Evolutionary conservation across 2,888 invertebrate species (phyloP), one percentile per base, ranked within the genome.

Genomic region (Drosophila greeni): DNA sequence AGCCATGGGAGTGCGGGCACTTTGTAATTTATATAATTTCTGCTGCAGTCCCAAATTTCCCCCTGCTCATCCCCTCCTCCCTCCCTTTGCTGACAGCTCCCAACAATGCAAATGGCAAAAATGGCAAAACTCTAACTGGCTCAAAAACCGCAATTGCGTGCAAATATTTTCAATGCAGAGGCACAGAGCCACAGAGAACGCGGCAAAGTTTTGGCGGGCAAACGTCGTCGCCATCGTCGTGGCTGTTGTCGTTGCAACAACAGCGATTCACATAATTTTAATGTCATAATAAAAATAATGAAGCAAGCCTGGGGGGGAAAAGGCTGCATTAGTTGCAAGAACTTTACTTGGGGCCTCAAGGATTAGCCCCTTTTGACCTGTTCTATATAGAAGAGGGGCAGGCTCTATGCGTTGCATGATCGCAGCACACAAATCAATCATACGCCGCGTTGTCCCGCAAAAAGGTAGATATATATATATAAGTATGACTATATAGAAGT

Each of bases 11-110:
- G 23, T 16, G 65, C 14, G 18, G 48, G 61, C 26, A 62, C 62
- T 78, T 85, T 85, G 71, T 85, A 82, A 82, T 82, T 85, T 84
- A 83, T 82, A 84, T 82, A 77, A 75, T 78, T 80, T 73, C 59
- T 57, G 70, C 75, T 72, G 79, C 79, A 80, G 68, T 18, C 12
- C 58, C 39, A 24, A n/a, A 14, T 8, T 2, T 37, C 29, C 24
- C 20, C 3, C 20, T 20, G n/a, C 20, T 20, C 20, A 20, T 3
- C 20, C 3, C 4, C 11, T 16, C 8, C 36, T n/a, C 36, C 54
- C 14, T 65, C 16, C 36, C 54, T 11, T 65, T 70, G 69, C 74
- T 77, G 76, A 77, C 82, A 78, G 77, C 84, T 81, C 66, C 60
- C 62, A 78, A 81, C 78, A 78, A 78, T 78, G 76, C 76, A 83